Evolutionary conservation across 2,113 vertebrate genomes (phyloP).

Genomic region (Pachycephala philippinensis): DNA sequence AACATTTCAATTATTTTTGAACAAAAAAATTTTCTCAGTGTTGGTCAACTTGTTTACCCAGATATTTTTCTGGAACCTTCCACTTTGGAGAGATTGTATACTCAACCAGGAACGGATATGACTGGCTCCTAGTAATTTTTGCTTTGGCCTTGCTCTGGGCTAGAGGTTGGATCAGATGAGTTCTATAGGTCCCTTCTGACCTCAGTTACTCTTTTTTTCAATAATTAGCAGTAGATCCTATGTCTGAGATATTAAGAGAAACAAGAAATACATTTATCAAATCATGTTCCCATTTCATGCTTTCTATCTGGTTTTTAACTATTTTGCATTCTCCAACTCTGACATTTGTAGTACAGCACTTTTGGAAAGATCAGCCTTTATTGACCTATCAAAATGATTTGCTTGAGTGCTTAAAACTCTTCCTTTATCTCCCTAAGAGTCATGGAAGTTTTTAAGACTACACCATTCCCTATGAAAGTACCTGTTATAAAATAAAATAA

Average conservation of each 20-base stretch:
- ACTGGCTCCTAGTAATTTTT: background rate
- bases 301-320: background rate
- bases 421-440: background rate
- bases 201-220: background rate
- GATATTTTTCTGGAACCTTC: background rate
- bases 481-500: background rate
- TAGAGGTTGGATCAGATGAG: fast-evolving
- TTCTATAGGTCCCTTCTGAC: background rate
- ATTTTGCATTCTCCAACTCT: background rate
- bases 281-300: background rate
- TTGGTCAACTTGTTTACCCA: fast-evolving
- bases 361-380: background rate
- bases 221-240: background rate
- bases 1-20: background rate
- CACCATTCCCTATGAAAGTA: background rate
- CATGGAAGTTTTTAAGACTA: background rate
- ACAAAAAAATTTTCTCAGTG: background rate
- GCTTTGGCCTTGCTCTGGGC: background rate
- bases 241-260: background rate
- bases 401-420: background rate
- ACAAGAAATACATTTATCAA: background rate
- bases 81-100: background rate
- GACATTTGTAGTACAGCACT: background rate
- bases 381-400: background rate
- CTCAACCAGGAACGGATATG: background rate